These are phyloP conservation scores for Drosophila trapezifrons DNA, from an alignment of 1,140 invertebrate genomes.

Conservation along the genomic window DNA sequence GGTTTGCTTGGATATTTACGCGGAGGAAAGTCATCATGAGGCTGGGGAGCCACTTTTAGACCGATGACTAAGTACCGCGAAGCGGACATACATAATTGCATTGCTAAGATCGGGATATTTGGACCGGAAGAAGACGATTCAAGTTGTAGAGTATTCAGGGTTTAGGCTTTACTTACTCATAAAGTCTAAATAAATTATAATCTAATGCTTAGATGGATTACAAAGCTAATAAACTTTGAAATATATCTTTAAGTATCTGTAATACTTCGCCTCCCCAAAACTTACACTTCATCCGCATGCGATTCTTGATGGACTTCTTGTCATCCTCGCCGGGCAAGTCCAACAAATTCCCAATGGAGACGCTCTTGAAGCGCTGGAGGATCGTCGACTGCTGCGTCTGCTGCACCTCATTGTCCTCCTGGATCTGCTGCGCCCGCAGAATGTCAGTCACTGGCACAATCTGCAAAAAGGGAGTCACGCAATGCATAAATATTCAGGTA, in stretches of 20 bases:
- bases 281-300: conserved; percentile 77
- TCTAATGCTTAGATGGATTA: neutral
- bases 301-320: conserved; percentile 78
- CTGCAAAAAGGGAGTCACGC: conserved; percentile 58
- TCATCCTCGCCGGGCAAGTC: conserved; percentile 78
- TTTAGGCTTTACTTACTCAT: neutral
- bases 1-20: conserved; percentile 23
- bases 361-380: conserved; percentile 74
- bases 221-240: neutral
- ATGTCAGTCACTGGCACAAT: conserved; percentile 82
- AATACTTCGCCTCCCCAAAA: too few relatives aligned
- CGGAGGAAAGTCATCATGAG: conserved; percentile 23
- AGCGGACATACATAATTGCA: conserved; percentile 9
- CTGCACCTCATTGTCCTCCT: conserved; percentile 70
- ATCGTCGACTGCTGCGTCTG: conserved; percentile 62
- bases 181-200: neutral
- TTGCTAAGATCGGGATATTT: neutral
- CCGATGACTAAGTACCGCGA: conserved; percentile 14
- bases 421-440: conserved; percentile 70
- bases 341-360: conserved; percentile 71
- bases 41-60: conserved; percentile 7
- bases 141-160: neutral
- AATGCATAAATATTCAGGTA: conserved; percentile 39
- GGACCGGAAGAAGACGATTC: neutral
- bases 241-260: too few relatives aligned